Evolutionary conservation across 2,797 vertebrate genomes (phyloP), one percentile per base, ranked within the genome.

Genomic region (Bovichtus variegatus): DNA sequence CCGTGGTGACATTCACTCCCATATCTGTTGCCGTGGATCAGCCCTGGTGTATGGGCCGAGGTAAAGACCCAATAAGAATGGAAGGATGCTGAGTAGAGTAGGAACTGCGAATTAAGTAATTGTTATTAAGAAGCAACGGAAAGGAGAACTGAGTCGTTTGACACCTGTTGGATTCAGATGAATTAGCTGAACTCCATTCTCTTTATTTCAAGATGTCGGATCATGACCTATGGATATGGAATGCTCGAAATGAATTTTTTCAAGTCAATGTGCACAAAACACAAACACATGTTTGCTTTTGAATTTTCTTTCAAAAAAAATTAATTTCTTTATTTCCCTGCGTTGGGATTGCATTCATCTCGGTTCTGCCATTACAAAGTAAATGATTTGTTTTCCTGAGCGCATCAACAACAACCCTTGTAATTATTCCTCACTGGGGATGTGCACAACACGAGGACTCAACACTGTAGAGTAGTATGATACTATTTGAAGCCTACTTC

Each of bases 401-500:
- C 70, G 67, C 88, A 87, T 83, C 73, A 82, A 85, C 83, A 91
- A 88, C 84, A 88, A 50, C 90, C 74, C 82, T 84, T 80, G 84
- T 86, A 89, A 87, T 90, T 90, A 89, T 90, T 92, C 89, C 83
- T 85, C 88, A 73, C 82, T 81, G 82, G 83, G 87, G 78, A 91
- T 74, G 75, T 73, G 77, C 67, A 82, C 73, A 89, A 84, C 81
- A 78, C 80, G 78, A 61, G 84, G 85, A 84, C 83, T 84, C 80
- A 71, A 79, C 74, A 25, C 83, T 50, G 84, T 67, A 88, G 87
- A 91, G 88, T 86, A 87, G 87, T 83, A 90, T 92, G 91, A 94
- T 92, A 93, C 92, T 90, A 94, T 95, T 91, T 94, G 91, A 94
- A 95, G 92, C 91, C 83, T 90, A 93, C 91, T 94, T 95, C 91